Percentiles rank a stretch among this genome's conserved stretches.
Evolutionary conservation across 2,888 invertebrate species (phyloP).

Genomic region (Argynnis bischoffii): DNA sequence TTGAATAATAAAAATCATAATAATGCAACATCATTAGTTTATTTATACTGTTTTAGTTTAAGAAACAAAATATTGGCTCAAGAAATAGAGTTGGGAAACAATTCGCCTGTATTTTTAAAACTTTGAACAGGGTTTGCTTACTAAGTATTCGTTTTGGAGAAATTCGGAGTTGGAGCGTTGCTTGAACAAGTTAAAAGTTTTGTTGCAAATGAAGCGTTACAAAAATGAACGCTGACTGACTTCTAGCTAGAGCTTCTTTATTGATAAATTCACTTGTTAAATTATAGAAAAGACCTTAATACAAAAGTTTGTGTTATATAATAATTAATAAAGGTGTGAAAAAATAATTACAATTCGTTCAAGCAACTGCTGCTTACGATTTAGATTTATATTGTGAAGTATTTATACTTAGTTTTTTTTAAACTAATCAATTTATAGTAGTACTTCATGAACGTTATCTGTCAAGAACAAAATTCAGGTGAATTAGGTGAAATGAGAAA

Average conservation of each 20-base stretch:
- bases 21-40: not conserved
- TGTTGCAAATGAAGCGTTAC: constrained; percentile 72
- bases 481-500: constrained; percentile 27
- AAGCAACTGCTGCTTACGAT: not conserved
- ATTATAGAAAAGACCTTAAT: constrained; percentile 10
- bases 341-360: not conserved
- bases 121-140: constrained; percentile 51
- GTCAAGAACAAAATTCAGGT: constrained; percentile 19
- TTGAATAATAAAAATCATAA: not conserved
- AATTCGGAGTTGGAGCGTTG: constrained; percentile 57
- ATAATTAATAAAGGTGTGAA: not conserved
- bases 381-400: not conserved
- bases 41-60: not conserved
- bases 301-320: constrained; percentile 1
- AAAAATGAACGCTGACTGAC: constrained; percentile 59
- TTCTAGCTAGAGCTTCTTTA: constrained; percentile 42
- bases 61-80: constrained; percentile 12
- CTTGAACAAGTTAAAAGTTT: constrained; percentile 70
- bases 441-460: not conserved
- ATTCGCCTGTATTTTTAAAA: constrained; percentile 49
- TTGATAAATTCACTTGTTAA: constrained; percentile 21
- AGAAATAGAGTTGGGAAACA: constrained; percentile 40
- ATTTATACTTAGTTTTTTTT: not conserved
- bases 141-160: constrained; percentile 61
- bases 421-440: constrained; percentile 14